Base-by-base conservation (phyloP, 37 sponge, comb jelly and placozoan species). In the Cladorhizidae sp. region DNA sequence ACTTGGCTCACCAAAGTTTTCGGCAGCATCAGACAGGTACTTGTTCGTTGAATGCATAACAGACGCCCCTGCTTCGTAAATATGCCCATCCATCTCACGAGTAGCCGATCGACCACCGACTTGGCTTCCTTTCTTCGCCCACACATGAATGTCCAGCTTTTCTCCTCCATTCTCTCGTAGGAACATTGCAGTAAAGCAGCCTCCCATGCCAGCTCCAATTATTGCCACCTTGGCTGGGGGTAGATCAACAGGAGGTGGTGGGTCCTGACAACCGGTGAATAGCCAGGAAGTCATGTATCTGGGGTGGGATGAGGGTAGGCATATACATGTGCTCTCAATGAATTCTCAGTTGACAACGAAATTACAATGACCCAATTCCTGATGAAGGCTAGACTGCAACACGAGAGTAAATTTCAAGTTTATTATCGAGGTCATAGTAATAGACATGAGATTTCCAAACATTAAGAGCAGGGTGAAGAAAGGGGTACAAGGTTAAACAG, bases 181-280 rank as follows among this genome's bases (percentile, higher is more conserved):
- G 78, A 96, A 96, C 74, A 86, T 80, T 5, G 92, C 96, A 6
- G 88, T 76, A 18, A 65, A 75, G 37, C 86, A 80, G 0, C 96
- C 96, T 3, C 96, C 96, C 7, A 93, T 70, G 20, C 95, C 95
- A 49, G 84, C 88, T 0, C 95, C 95, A 35, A 94, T 67, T 17
- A 94, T 80, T 36, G 92, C 95, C 5, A 94, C 90, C 50, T 71
- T 52, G 20, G 69, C 76, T 26, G 75, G 52, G 0, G 82, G 77
- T 9, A 81, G 70, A 1, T 77, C 85, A 31, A 23, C 26, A 38
- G 56, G 42, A 22, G 3, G 51, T 1, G 31, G 42, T n/a, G 69
- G 76, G 57, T 32, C 57, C 31, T 21, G 36, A 25, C 41, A 12
- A 5, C 76, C 72, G 0, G 76, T 1, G 57, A 69, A 68, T 40